Evolutionary conservation across 2,797 vertebrate genomes (phyloP), one percentile per base, ranked within the genome.

Genomic region (Jordanella pulchra): DNA sequence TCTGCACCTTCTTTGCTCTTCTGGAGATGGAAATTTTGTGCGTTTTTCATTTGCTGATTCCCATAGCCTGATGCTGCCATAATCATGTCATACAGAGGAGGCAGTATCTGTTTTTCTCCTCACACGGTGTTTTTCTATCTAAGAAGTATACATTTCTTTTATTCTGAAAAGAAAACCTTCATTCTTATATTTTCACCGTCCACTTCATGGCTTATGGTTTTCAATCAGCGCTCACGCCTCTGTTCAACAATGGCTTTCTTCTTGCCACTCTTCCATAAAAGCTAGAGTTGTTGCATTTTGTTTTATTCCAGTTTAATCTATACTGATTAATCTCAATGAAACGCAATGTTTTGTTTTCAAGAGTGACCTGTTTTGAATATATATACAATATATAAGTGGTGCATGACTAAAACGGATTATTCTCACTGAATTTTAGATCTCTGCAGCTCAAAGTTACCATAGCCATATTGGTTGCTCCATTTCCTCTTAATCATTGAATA

Each of bases 361-460:
- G 58, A n/a, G 32, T 14, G 12, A 61, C 21, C 56, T 61, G 58
- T 39, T 61, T 61, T 61, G n/a, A 39, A 61, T 61, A 61, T 35
- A 60, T 18, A 35, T 35, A 23, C 32, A 60, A 60, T 35, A 60
- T 3, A 30, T 21, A 12, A 60, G 30, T 35, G 30, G 23, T 60
- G 15, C 56, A 23, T 35, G 30, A 60, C 30, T 13, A 60, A 60
- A 23, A 35, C 21, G 35, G 21, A 60, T 35, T 13, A 35, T 60
- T 18, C 56, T 60, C 56, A 12, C 10, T 60, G 30, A 60, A 18
- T 18, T 23, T 10, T 13, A 30, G 30, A 5, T 35, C 18, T 60
- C 17, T 60, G 30, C 3, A 35, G 56, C 30, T 60, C 18, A 5
- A 9, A 60, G 56, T 32, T 23, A 35, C 18, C 30, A 21, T 35